Percentiles rank a stretch among this genome's conserved stretches.
Evolutionary conservation across 2,888 invertebrate species (phyloP).

Genomic region (Atethmia centrago): DNA sequence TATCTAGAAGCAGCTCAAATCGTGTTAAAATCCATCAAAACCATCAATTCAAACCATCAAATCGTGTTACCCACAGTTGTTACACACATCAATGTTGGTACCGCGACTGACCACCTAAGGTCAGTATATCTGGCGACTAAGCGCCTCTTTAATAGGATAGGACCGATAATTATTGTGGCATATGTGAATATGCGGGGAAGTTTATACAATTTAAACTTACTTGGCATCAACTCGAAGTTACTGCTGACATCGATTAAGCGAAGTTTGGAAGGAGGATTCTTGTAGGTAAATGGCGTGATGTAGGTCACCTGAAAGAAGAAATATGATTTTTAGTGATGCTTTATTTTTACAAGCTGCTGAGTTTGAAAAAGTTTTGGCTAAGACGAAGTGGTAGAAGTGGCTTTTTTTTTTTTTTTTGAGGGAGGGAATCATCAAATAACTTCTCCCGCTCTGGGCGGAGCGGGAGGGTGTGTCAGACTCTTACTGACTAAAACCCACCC

Average conservation of each 20-base stretch:
- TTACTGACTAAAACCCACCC: too few species aligned
- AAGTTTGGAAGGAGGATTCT: constrained; percentile 68
- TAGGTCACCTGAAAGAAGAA: constrained; percentile 73
- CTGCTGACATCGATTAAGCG: constrained; percentile 72
- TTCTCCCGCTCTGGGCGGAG: too few species aligned
- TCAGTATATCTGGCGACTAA: background rate
- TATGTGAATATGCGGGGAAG: background rate
- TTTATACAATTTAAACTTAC: constrained; percentile 51
- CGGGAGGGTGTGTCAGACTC: too few species aligned
- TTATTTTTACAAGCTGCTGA: background rate
- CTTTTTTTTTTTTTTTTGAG: too few species aligned
- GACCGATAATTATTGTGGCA: too few species aligned
- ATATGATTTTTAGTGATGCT: background rate
- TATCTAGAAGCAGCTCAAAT: background rate
- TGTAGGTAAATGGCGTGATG: constrained; percentile 68
- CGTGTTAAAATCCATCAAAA: background rate
- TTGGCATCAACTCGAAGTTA: constrained; percentile 59
- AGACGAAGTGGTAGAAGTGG: too few species aligned
- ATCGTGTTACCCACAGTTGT: too few species aligned
- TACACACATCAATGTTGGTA: background rate
- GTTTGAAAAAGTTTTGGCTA: too few species aligned
- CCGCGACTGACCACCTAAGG: background rate
- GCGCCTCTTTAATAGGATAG: too few species aligned
- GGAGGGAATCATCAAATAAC: too few species aligned
- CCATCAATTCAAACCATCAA: too few species aligned